These are phyloP conservation scores for Calliopum simillimum DNA, from an alignment of 2,888 invertebrate species.

Conservation along the genomic window DNA sequence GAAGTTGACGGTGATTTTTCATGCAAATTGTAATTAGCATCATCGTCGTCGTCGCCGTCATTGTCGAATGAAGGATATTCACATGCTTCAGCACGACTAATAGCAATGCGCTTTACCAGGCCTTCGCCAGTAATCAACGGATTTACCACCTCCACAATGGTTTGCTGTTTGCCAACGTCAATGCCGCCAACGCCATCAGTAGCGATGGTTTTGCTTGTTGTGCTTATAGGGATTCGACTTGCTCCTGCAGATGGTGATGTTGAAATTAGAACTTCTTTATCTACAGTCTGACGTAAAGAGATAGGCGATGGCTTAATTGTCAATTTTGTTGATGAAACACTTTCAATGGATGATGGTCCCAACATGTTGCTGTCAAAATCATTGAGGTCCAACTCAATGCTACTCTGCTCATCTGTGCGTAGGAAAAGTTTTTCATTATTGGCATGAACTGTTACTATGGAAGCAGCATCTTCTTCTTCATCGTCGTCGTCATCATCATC, in stretches of 20 bases:
- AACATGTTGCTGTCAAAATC: slow-evolving; percentile 49
- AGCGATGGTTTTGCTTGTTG: slow-evolving; percentile 10
- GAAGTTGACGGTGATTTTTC: slow-evolving; percentile 37
- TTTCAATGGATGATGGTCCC: slow-evolving; percentile 59
- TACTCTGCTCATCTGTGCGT: slow-evolving; percentile 53
- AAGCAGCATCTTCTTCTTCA: slow-evolving; percentile 71
- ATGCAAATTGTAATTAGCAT: slow-evolving; percentile 35
- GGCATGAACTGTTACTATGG: slow-evolving; percentile 68
- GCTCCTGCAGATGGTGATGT: slow-evolving; percentile 40
- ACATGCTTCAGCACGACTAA: slow-evolving; percentile 59
- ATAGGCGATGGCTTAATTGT: slow-evolving; percentile 58
- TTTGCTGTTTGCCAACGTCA: slow-evolving; percentile 49
- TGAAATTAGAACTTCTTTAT: slow-evolving; percentile 52
- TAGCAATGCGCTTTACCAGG: slow-evolving; percentile 63
- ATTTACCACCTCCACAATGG: slow-evolving; percentile 68
- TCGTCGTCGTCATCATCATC: slow-evolving; percentile 63
- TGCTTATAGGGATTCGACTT: slow-evolving; percentile 17
- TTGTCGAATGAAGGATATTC: slow-evolving; percentile 58
- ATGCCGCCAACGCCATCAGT: slow-evolving; percentile 2
- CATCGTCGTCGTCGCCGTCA: slow-evolving; percentile 47
- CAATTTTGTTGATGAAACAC: slow-evolving; percentile 56
- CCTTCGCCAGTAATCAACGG: slow-evolving; percentile 67
- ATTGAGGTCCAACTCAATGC: slow-evolving; percentile 45
- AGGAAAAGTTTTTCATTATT: slow-evolving; percentile 65
- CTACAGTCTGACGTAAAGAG: slow-evolving; percentile 60